Base-by-base conservation (phyloP, 2,888 invertebrate species). In the Amphipoea oculea region DNA sequence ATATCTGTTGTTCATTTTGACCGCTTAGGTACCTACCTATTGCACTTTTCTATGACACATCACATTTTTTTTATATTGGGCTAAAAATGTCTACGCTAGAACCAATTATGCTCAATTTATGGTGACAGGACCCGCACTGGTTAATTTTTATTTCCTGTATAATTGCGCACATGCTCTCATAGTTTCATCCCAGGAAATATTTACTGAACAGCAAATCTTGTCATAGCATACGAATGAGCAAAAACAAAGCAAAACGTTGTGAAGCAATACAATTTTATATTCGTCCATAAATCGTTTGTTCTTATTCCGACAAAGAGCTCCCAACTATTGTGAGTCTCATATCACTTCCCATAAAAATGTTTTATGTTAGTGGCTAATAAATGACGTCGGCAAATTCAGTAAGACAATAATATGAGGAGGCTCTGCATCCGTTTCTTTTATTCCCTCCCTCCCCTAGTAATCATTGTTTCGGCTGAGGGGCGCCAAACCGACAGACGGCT, bases 281-380 rank as follows among this genome's bases (percentile, higher is more conserved):
- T 92, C 91, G 87, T 88, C 94, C 92, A 94, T 96, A 96, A 97
- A 96, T 96, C 91, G 94, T 90, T 91, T 93, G 93, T 92, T 94
- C 94, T 94, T 94, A 95, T 95, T 95, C 92, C 92, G 89, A 90
- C 92, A 93, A 92, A 93, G 93, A 93, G 94, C 92, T 94, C 85
- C 89, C 93, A 94, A 94, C 95, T 94, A 95, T 93, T 90, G 89
- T 91, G 91, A 92, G 90, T 92, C 95, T 95, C 94, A 96, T 96
- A 97, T 97, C 96, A 93, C 93, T 93, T 92, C 92, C 95, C 93
- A 96, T 97, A 97, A 97, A 97, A 96, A 96, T 97, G 96, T 96
- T 96, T 96, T 97, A 97, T 97, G 96, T 96, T 96, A 95, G 94
- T 94, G 95, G 95, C 96, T 96, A 97, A 97, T 97, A 97, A 97